Evolutionary conservation across 2,888 invertebrate species (phyloP).

Genomic region (Stegophylla sp.): DNA sequence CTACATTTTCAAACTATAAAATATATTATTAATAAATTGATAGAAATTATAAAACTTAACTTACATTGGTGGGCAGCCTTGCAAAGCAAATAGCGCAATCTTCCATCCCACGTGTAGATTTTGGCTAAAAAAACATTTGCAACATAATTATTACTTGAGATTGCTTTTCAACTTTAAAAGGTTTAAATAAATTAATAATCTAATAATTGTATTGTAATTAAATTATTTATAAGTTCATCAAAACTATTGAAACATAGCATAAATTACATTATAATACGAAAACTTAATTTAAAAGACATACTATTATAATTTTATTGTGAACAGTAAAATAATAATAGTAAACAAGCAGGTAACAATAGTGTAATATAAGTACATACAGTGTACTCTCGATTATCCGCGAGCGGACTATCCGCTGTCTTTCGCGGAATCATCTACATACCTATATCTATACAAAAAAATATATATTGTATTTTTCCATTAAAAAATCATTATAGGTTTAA

Average conservation of each 20-base stretch:
- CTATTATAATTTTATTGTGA: neutral
- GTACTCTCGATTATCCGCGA: too few species aligned
- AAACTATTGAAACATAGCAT: neutral
- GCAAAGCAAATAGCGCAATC: constrained; percentile 94
- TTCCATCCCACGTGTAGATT: constrained; percentile 72
- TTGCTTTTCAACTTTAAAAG: neutral
- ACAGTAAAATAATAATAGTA: constrained; percentile 11
- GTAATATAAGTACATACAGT: too few species aligned
- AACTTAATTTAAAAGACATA: neutral
- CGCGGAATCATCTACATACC: too few species aligned
- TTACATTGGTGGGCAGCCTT: constrained; percentile 79
- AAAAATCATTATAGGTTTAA: too few species aligned
- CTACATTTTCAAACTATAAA: neutral
- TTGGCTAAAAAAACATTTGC: constrained; percentile 61
- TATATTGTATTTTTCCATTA: too few species aligned
- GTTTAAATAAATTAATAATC: neutral
- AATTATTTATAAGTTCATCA: neutral
- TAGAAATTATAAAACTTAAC: constrained; percentile 64
- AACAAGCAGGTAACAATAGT: neutral
- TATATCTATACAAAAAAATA: too few species aligned
- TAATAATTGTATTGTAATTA: constrained; percentile 5
- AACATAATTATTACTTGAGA: neutral
- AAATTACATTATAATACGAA: neutral
- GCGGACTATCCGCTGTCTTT: too few species aligned
- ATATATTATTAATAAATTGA: neutral